phyloP scores from a whole-genome alignment of 2,888 invertebrate genomes.

The Callinectes sapidus region DNA sequence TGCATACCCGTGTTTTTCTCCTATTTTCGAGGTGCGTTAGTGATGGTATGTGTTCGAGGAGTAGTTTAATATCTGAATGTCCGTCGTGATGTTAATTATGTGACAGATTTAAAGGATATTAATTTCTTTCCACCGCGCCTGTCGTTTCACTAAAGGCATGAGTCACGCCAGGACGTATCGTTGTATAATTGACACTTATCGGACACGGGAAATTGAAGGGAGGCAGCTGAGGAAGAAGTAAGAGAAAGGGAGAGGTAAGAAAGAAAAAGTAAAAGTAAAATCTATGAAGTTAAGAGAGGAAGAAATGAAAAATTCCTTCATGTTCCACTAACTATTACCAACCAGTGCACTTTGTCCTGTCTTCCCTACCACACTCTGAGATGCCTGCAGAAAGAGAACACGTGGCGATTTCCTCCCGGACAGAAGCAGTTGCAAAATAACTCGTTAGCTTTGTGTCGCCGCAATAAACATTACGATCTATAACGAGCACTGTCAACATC shows the following conservation, averaged over 20 bases:
- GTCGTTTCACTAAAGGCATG: neutral
- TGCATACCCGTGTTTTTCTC: neutral
- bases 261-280: constrained; percentile 10
- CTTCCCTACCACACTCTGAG: neutral
- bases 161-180: neutral
- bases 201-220: neutral
- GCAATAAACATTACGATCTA: neutral
- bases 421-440: neutral
- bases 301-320: constrained; percentile 3
- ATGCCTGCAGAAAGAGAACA: neutral
- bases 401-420: neutral
- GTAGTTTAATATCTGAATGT: neutral
- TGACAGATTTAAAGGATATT: neutral
- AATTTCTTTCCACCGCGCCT: neutral
- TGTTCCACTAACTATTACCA: neutral
- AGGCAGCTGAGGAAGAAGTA: neutral
- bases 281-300: constrained; percentile 4
- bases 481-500: neutral
- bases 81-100: neutral
- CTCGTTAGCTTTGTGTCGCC: neutral
- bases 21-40: neutral
- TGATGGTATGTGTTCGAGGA: neutral
- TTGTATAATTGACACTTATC: neutral
- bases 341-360: neutral
- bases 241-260: neutral